Evolutionary conservation across 2,113 vertebrate genomes (phyloP), one percentile per base, ranked within the genome.

Genomic region (Menura novaehollandiae): DNA sequence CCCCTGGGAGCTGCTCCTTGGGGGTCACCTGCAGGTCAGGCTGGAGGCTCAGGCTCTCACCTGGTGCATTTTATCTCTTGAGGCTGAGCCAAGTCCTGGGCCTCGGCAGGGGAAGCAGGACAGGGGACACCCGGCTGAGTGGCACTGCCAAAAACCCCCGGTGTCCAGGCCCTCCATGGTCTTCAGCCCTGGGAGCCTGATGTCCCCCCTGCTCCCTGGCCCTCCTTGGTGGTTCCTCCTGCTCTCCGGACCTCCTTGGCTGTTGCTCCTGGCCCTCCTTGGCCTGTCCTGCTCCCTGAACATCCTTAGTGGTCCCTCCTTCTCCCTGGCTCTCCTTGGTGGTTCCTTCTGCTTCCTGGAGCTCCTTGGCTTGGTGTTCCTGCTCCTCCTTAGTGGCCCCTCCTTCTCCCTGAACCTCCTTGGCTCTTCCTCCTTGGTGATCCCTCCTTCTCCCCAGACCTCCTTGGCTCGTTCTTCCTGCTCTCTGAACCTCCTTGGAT

Each of bases 141-240:
- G 26, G 21, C 0, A 0, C 21, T n/a, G 33, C 69, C 35, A 3
- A 1, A 30, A 56, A 20, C 24, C 2, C 47, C 62, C 10, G 67
- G 24, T 7, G 12, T 46, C 51, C 22, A 4, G 64, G 0, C 3
- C 37, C 6, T 27, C 6, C 0, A 0, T 1, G 6, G 18, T 1
- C 15, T 15, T 13, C 10, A 32, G 11, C 8, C 13, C 15, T 14
- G n/a, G 5, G 2, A 56, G 16, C 8, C 8, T 3, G 6, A 9
- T 3, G 1, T 4, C 4, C 7, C 3, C 24, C 11, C 28, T 7
- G 8, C 33, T 24, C 18, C 43, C 12, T 5, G 52, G 18, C 21
- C 22, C 47, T 49, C 47, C 47, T 47, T 23, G 47, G 47, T 49
- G 1, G 28, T 32, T 4, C 7, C 4, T 33, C 9, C 28, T 10